Base-by-base conservation (phyloP, 1,140 invertebrate genomes). In the Argopecten irradians region DNA sequence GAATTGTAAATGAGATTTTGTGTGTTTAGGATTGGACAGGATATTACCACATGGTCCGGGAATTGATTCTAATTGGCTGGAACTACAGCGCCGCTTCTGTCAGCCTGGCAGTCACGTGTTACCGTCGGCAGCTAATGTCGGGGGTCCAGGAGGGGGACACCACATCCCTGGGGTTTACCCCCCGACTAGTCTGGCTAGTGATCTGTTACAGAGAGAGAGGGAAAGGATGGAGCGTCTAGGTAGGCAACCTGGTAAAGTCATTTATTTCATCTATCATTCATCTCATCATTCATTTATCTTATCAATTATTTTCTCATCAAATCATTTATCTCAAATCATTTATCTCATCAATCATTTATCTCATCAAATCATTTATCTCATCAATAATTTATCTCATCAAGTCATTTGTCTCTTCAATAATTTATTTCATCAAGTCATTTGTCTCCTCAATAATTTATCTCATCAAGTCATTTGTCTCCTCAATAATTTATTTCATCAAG, bases 41-140 rank as follows among this genome's bases (percentile, higher is more conserved):
- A 71, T 90, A 11, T 87, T 87, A 83, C 89, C 87, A 19, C 92
- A 84, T 88, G 93, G 89, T 88, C 92, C 87, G 92, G 87, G 94
- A 91, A 96, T 98, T 84, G 98, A 99, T 95, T 97, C 98, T 0
- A 98, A 98, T 94, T 99, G 98, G 98, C 94, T 99, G 85, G 98
- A 99, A 93, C 96, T 98, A 93, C 98, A 98, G 93, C 96, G 98
- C 91, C 96, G 98, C 93, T 96, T 96, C 92, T 93, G 93, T 32
- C 90, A 91, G 28, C 92, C 91, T 34, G 92, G 92, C 39, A 89
- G 89, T 13, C 43, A 90, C 2, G 90, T 87, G 0, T 90, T 88
- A 8, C 86, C 55, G 1, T 88, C 88, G 9, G 87, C 88, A 16
- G 36, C 91, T 55, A 85, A 87, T 3, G 82, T 90, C 55, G 90